Percentiles rank a stretch among this genome's conserved stretches.
These are phyloP conservation scores for Cirrhinus molitorella DNA, from an alignment of 2,797 vertebrate genomes.

Conservation along the genomic window DNA sequence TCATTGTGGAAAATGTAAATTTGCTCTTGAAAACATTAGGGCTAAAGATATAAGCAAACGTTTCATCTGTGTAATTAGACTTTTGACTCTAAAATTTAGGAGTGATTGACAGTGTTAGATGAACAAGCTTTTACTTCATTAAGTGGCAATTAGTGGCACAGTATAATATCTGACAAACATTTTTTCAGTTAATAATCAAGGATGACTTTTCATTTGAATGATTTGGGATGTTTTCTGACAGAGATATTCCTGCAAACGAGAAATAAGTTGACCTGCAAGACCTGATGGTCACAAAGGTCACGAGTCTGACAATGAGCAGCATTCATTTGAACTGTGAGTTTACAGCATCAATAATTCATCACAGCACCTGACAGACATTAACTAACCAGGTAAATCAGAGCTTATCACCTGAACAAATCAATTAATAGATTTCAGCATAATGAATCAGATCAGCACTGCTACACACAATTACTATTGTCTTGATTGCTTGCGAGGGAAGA, in stretches of 20 bases:
- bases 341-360: constrained; percentile 20
- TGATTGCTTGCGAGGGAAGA: not conserved
- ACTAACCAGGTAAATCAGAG: constrained; percentile 3
- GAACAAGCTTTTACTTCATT: not conserved
- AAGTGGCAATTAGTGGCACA: not conserved
- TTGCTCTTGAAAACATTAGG: not conserved
- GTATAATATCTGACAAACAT: not conserved
- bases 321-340: not conserved
- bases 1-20: constrained; percentile 5
- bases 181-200: not conserved
- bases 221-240: not conserved
- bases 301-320: not conserved
- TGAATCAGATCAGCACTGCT: constrained; percentile 15
- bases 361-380: not conserved
- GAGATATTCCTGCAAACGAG: not conserved
- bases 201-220: not conserved
- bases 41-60: not conserved
- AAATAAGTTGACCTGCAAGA: not conserved
- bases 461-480: constrained; percentile 2
- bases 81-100: not conserved
- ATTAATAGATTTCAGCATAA: constrained; percentile 11
- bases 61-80: not conserved
- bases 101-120: not conserved
- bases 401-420: constrained; percentile 8
- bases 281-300: not conserved